Percentiles rank a stretch among this genome's conserved stretches.
These are phyloP conservation scores for Azemiops feae DNA, from an alignment of 2,113 vertebrate genomes.

Conservation along the genomic window DNA sequence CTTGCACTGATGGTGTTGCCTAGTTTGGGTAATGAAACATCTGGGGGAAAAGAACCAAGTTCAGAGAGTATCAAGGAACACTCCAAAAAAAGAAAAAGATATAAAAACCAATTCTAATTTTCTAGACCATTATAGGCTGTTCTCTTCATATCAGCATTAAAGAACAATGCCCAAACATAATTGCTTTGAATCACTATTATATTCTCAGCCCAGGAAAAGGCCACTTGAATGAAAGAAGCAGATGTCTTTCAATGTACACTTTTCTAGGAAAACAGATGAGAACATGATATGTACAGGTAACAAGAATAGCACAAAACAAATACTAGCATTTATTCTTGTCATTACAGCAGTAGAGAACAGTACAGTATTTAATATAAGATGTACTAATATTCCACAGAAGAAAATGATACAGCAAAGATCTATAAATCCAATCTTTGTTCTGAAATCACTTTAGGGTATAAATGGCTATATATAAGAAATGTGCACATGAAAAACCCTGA, in stretches of 20 bases:
- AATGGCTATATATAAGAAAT: background rate
- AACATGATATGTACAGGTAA: slow-evolving; percentile 18
- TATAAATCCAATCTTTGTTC: background rate
- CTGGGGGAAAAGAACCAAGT: background rate
- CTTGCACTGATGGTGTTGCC: background rate
- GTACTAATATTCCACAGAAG: background rate
- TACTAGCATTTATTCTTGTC: background rate
- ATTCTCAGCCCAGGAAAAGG: slow-evolving; percentile 18
- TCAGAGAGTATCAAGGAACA: background rate
- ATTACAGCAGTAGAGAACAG: slow-evolving; percentile 8
- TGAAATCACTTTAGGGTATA: background rate
- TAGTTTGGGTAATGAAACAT: background rate
- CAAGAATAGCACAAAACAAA: slow-evolving; percentile 15
- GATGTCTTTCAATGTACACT: slow-evolving; percentile 17
- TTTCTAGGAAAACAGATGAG: slow-evolving; percentile 30
- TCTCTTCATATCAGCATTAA: slow-evolving; percentile 9
- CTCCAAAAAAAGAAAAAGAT: background rate
- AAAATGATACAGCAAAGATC: background rate
- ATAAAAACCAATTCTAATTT: background rate
- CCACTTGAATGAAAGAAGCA: slow-evolving; percentile 13
- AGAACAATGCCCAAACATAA: background rate
- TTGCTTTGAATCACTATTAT: slow-evolving; percentile 5
- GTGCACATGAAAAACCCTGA: background rate
- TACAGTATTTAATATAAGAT: background rate
- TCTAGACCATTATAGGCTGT: background rate